Base-by-base conservation (phyloP, 2,888 invertebrate species). In the Amphimallon solstitiale region DNA sequence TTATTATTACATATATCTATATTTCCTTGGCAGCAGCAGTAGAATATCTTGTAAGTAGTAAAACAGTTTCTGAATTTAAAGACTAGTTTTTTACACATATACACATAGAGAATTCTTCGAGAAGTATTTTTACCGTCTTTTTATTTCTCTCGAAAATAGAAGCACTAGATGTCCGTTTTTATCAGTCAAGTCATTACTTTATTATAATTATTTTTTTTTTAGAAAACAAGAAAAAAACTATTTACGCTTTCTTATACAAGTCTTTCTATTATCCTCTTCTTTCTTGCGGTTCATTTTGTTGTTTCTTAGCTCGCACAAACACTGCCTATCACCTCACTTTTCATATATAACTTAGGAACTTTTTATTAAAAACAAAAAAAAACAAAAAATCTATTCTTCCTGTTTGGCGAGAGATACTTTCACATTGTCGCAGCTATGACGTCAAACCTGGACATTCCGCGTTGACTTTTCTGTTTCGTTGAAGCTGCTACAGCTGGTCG, bases 371-470 rank as follows among this genome's bases (percentile, higher is more conserved):
- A 64, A n/a, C n/a, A n/a, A n/a, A 63, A 63, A 34, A 56, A 62
- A 66, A 15, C 15, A 49, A 29, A 29, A 59, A 40, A 72, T 65
- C 83, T 77, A 76, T 74, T 74, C 76, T 73, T 78, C 74, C 73
- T 72, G 82, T 81, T 85, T 84, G 83, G 76, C 78, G 75, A 85
- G 84, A 81, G 85, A 85, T 72, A 84, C 80, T 75, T 85, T 85
- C 80, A 86, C 83, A 83, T 85, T 84, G 77, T 86, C 86, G 76
- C 85, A 85, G 80, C 86, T 86, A 79, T 87, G 87, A 83, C 86
- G 88, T 88, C 89, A 89, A 85, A 89, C 89, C 70, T 88, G 86
- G 70, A 88, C 87, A 68, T 85, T 77, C 71, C 79, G 72, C 73
- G 77, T 73, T 71, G 78, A 77, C 73, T 82, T 78, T 70, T 79